Evolutionary conservation across 2,113 vertebrate species (phyloP).

Genomic region (Prochilodus magdalenae): DNA sequence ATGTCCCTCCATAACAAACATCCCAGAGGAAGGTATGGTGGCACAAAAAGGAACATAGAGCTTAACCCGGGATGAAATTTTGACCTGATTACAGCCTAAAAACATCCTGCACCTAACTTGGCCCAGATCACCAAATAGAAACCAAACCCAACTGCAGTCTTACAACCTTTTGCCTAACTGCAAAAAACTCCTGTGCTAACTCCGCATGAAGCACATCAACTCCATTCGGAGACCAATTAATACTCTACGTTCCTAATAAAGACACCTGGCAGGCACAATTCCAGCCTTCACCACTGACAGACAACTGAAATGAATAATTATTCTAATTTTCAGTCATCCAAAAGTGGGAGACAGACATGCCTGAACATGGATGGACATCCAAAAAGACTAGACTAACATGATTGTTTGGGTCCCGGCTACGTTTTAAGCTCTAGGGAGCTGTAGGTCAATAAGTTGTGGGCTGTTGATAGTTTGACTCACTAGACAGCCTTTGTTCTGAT

Average conservation of each 20-base stretch:
- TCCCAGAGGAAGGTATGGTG: conserved; percentile 15
- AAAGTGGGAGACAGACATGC: no score
- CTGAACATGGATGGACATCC: no score
- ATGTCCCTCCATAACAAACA: conserved; percentile 23
- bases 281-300: no score
- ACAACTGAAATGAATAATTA: no score
- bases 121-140: not conserved
- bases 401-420: not conserved
- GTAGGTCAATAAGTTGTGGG: not conserved
- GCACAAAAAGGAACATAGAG: not conserved
- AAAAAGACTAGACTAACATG: not conserved
- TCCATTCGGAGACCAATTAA: no score
- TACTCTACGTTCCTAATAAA: no score
- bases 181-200: no score
- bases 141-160: not conserved
- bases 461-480: not conserved
- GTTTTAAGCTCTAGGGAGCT: not conserved
- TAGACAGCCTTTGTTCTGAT: not conserved
- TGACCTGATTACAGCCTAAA: no score
- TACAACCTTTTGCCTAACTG: no score
- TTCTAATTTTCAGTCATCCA: no score
- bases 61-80: not conserved
- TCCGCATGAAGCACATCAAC: no score
- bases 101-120: not conserved
- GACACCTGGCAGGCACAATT: no score